Percentiles rank a stretch among this genome's conserved stretches.
phyloP scores from a whole-genome alignment of 2,888 invertebrate species.

The Neocrepidodera transversa region DNA sequence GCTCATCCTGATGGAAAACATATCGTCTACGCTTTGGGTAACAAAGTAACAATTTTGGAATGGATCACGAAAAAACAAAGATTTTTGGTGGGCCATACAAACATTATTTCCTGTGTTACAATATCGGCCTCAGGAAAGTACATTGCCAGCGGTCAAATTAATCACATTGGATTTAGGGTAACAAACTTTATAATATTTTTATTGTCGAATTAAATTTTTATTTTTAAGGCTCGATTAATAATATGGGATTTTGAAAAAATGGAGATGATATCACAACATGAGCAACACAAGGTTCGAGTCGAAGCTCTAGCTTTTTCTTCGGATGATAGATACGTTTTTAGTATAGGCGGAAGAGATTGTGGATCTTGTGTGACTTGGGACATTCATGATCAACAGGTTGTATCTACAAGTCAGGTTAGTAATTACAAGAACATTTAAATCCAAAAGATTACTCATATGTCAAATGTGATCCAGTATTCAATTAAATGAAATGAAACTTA shows the following conservation, averaged over 20 bases:
- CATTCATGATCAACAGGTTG: slow-evolving; percentile 61
- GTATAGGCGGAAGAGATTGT: slow-evolving; percentile 84
- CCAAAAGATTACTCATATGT: too few species aligned
- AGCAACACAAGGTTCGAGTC: slow-evolving; percentile 81
- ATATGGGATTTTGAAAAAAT: slow-evolving; percentile 83
- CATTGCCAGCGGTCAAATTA: slow-evolving; percentile 89
- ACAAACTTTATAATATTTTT: slow-evolving; percentile 1
- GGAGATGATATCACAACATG: slow-evolving; percentile 71
- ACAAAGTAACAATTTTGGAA: slow-evolving; percentile 76
- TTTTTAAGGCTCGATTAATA: slow-evolving; percentile 73
- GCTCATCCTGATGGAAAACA: slow-evolving; percentile 76
- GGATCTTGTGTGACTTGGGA: slow-evolving; percentile 89
- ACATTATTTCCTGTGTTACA: slow-evolving; percentile 78
- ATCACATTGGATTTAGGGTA: slow-evolving; percentile 89
- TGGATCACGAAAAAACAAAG: slow-evolving; percentile 74
- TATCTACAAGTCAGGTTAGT: slow-evolving; percentile 60
- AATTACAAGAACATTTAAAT: too few species aligned
- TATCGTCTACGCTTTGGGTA: slow-evolving; percentile 79
- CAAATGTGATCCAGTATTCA: too few species aligned
- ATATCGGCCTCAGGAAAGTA: slow-evolving; percentile 78
- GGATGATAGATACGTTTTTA: slow-evolving; percentile 79
- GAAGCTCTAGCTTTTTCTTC: slow-evolving; percentile 84
- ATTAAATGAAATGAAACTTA: too few species aligned
- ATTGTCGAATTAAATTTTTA: background rate
- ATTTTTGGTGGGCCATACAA: slow-evolving; percentile 82